phyloP scores from a whole-genome alignment of 2,888 invertebrate genomes.

The Nowickia ferox region DNA sequence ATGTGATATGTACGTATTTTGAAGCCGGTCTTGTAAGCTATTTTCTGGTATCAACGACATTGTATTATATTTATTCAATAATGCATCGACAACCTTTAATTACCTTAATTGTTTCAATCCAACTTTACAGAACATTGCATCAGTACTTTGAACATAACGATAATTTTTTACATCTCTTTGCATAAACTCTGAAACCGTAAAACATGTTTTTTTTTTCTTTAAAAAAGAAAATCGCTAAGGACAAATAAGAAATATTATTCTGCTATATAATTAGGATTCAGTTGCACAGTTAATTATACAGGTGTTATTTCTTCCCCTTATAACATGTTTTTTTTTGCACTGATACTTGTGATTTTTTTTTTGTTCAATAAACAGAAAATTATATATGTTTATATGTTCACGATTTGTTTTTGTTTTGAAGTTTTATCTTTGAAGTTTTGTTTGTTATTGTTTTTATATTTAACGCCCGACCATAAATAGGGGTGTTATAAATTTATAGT shows the following conservation, averaged over 20 bases:
- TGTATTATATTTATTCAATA: slow-evolving; percentile 4
- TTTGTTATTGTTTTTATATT: too few relatives aligned
- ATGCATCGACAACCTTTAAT: background rate
- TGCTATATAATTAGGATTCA: slow-evolving; percentile 2
- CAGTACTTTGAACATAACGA: slow-evolving; percentile 3
- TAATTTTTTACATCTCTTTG: slow-evolving; percentile 9
- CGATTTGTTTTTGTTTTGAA: slow-evolving; percentile 15
- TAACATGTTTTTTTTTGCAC: background rate
- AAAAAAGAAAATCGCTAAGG: background rate
- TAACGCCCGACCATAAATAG: too few relatives aligned
- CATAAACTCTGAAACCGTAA: slow-evolving; percentile 19
- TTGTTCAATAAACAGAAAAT: slow-evolving; percentile 5
- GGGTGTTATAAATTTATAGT: too few relatives aligned
- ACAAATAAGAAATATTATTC: background rate
- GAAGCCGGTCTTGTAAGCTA: background rate
- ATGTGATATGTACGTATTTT: background rate
- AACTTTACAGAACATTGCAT: background rate
- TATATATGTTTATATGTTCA: background rate
- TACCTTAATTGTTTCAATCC: slow-evolving; percentile 10
- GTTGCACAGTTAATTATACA: slow-evolving; percentile 17
- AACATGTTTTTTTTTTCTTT: background rate
- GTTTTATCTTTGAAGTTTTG: background rate
- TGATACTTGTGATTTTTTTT: slow-evolving; percentile 1
- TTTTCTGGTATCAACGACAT: background rate
- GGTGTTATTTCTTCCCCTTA: slow-evolving; percentile 9